Evolutionary conservation across 2,797 vertebrate genomes (phyloP).

Genomic region (Macrochelys suwanniensis): DNA sequence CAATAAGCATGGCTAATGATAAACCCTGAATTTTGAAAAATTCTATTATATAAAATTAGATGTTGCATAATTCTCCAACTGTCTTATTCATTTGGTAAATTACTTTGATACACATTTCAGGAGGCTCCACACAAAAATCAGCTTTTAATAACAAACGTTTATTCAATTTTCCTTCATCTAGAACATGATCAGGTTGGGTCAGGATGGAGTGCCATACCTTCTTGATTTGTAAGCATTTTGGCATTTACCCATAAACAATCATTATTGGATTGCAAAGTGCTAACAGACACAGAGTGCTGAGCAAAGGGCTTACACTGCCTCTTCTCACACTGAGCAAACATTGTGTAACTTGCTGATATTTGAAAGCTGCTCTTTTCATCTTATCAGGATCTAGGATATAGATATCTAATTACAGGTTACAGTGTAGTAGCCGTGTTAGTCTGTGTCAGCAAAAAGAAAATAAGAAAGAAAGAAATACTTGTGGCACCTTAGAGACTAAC

Average conservation of each 20-base stretch:
- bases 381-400: not conserved
- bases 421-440: too few relatives aligned
- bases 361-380: not conserved
- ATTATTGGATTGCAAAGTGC: not conserved
- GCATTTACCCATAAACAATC: not conserved
- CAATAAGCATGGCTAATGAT: fast-evolving
- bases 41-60: not conserved
- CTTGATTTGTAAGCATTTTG: not conserved
- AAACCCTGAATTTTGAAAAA: not conserved
- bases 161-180: not conserved
- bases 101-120: not conserved
- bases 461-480: too few relatives aligned
- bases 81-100: not conserved
- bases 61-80: not conserved
- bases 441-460: too few relatives aligned
- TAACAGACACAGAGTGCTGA: not conserved
- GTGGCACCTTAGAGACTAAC: too few relatives aligned
- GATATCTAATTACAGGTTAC: not conserved
- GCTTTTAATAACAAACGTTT: not conserved
- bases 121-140: not conserved
- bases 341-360: fast-evolving
- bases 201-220: not conserved
- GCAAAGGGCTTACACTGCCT: not conserved
- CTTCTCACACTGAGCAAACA: not conserved
- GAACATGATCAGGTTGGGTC: not conserved